Base-by-base conservation (phyloP, 2,888 invertebrate species). In the Colletes collaris region DNA sequence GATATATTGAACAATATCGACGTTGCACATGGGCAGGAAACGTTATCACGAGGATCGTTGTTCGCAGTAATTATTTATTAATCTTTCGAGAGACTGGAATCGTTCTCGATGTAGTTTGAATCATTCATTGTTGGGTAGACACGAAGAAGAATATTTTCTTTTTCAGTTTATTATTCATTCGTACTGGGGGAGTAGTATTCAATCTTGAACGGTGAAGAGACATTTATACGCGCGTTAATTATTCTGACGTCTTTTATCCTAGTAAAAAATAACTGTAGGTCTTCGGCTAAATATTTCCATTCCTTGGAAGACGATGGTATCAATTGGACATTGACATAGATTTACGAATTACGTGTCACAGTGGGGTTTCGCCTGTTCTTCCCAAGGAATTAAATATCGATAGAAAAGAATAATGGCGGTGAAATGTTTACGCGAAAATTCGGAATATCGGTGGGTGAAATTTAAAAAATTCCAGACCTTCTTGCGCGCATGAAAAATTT, bases 151-250 rank as follows among this genome's bases (percentile, higher is more conserved):
- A 63, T 70, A 71, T 27, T 27, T 2, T 27, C 64, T 52, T 44
- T 4, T 58, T 16, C n/a, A 16, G 13, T 56, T 27, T 44, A 58
- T 70, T 58, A 58, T 44, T 50, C 37, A 27, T 13, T 37, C 19
- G n/a, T n/a, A 37, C 44, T 64, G 27, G 6, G 4, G 16, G 52
- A 7, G 5, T 7, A 58, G 66, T 50, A 44, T 35, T 13, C 13
- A 27, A 10, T 0, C 40, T n/a, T 19, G 40, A 65, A 55, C n/a
- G 46, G 13, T 6, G 46, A 4, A 13, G 37, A 56, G 53, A n/a
- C n/a, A 60, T 68, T 74, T 71, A 58, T 58, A 62, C 27, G 1
- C 35, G 4, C 7, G 2, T 16, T 63, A 70, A 63, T 70, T 62
- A 70, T 62, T 70, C 70, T 55, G 55, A 63, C 70, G 60, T 16